phyloP scores from a whole-genome alignment of 2,888 invertebrate species.

The Drosophila melanosoma region DNA sequence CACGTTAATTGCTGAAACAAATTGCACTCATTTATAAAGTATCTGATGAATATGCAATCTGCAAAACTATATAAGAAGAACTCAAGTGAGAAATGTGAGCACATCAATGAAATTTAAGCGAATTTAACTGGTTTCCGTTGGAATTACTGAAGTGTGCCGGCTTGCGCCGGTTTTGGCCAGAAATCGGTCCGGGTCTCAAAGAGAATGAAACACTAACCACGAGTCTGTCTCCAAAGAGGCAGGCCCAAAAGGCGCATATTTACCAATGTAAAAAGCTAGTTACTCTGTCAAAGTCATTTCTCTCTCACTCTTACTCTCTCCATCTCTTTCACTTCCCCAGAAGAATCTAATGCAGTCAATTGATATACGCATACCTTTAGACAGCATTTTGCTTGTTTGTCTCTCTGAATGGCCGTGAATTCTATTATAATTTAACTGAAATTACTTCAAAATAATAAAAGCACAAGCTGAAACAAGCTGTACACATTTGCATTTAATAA shows the following conservation, averaged over 20 bases:
- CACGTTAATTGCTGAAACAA: neutral
- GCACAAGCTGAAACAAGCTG: constrained; percentile 30
- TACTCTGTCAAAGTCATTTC: neutral
- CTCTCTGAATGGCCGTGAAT: constrained; percentile 1
- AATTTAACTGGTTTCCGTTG: constrained; percentile 83
- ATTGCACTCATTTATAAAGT: neutral
- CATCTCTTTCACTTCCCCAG: neutral
- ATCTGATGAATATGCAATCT: constrained; percentile 25
- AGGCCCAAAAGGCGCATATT: constrained; percentile 8
- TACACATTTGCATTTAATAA: constrained; percentile 38
- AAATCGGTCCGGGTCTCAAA: constrained; percentile 37
- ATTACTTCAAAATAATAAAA: constrained; percentile 38
- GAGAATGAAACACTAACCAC: neutral
- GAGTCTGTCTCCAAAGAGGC: constrained; percentile 5
- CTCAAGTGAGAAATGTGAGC: constrained; percentile 42
- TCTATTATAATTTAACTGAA: constrained; percentile 35
- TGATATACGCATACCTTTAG: constrained; percentile 43
- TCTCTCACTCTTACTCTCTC: neutral
- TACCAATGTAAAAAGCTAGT: neutral
- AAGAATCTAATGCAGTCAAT: constrained; percentile 40
- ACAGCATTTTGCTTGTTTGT: constrained; percentile 15
- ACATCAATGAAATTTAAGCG: constrained; percentile 68
- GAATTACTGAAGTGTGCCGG: constrained; percentile 77
- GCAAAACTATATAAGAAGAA: constrained; percentile 38
- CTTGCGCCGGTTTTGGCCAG: constrained; percentile 81